Evolutionary conservation across 2,888 invertebrate genomes (phyloP), one percentile per base, ranked within the genome.

Genomic region (Drosophila flavopinicola): DNA sequence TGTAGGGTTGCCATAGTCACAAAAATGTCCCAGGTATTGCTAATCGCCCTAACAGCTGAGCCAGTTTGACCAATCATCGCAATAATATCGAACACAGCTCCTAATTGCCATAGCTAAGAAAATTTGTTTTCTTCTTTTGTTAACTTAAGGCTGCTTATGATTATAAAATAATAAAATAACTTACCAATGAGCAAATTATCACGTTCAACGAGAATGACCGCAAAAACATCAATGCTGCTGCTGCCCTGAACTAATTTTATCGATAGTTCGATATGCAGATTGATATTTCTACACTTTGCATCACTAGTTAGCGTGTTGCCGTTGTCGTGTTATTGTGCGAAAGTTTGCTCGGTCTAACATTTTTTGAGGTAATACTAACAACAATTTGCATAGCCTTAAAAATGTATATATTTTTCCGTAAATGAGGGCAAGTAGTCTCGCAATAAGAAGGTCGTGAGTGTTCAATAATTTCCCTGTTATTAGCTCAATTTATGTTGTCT

Each of bases 261-360:
- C 68, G 69, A 68, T 59, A 35, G 25, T 2, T 11, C n/a, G 27
- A 42, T 9, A 9, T 9, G 7, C 25, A 10, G 9, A 1, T 17
- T 9, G n/a, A n/a, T 27, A 41, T 13, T 17, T 27, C 7, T 0
- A n/a, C n/a, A 17, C 9, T 3, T 66, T 37, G 20, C 64, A 54
- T 66, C 47, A 32, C 49, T 69, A 69, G 63, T 57, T 53, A 13
- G 32, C 56, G 53, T 75, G 24, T 51, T 33, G 41, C 53, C 38
- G 41, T 72, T 20, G 35, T 52, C 37, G 63, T 64, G 9, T 64
- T 57, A 49, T 74, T 47, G 75, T 54, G 75, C 75, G 54, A 71
- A 71, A 75, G 58, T 75, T 64, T 49, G 47, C 41, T 53, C 64
- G 63, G 41, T 48, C 47, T 20, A 27, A 25, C 32, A 29, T 30